Evolutionary conservation across 1,140 invertebrate genomes (phyloP).

Genomic region (Drosophila bifasciata): DNA sequence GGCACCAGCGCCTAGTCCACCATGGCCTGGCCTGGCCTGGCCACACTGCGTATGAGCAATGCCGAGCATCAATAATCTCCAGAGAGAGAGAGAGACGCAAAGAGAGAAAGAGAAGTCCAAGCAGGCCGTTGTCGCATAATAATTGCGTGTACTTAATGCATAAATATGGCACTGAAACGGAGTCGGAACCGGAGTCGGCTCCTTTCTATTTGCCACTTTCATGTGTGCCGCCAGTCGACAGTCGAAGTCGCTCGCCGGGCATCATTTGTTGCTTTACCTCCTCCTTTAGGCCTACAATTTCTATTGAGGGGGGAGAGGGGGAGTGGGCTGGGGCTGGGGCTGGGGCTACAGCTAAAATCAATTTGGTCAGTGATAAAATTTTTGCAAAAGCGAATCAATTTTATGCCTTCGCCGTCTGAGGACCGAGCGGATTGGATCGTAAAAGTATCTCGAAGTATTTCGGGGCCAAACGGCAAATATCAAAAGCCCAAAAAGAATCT

Average conservation of each 20-base stretch:
- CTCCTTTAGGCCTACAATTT: slow-evolving; percentile 66
- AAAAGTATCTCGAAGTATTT: slow-evolving; percentile 65
- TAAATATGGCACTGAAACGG: slow-evolving; percentile 72
- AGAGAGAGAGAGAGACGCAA: slow-evolving; percentile 34
- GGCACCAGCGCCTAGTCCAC: slow-evolving; percentile 45
- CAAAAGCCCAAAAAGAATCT: slow-evolving; percentile 65
- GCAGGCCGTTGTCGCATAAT: slow-evolving; percentile 71
- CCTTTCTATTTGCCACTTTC: slow-evolving; percentile 77
- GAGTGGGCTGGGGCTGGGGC: slow-evolving; percentile 8
- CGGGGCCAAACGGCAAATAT: slow-evolving; percentile 72
- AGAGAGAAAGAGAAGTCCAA: too few relatives aligned
- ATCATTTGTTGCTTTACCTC: slow-evolving; percentile 29
- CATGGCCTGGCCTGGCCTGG: slow-evolving; percentile 57
- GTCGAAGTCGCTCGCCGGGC: slow-evolving; percentile 36
- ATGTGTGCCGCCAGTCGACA: slow-evolving; percentile 59
- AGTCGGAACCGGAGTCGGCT: slow-evolving; percentile 48
- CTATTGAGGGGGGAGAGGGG: slow-evolving; percentile 38
- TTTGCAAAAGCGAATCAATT: slow-evolving; percentile 63
- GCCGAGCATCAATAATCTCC: slow-evolving; percentile 76
- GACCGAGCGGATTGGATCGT: slow-evolving; percentile 51
- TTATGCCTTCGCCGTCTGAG: slow-evolving; percentile 42
- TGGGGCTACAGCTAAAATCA: slow-evolving; percentile 58
- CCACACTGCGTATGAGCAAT: slow-evolving; percentile 78
- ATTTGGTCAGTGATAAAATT: slow-evolving; percentile 61
- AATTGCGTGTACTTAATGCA: slow-evolving; percentile 82